Percentiles rank a stretch among this genome's conserved stretches.
phyloP scores from a whole-genome alignment of 1,140 invertebrate genomes.

The Calephelis nemesis region DNA sequence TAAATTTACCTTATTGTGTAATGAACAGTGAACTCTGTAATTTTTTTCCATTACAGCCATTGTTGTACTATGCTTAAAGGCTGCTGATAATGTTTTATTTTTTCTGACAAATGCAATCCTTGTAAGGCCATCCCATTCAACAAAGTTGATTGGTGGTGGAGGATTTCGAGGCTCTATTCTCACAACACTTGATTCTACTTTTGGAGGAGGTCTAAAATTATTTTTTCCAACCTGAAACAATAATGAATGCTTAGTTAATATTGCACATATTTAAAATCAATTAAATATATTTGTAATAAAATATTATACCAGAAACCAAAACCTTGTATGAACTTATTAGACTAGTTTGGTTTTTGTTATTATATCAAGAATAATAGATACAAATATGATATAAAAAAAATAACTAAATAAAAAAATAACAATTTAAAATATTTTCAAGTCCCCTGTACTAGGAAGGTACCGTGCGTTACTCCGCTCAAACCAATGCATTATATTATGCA shows the following conservation, averaged over 20 bases:
- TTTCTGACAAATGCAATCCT: constrained; percentile 97
- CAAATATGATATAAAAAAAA: no score
- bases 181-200: constrained; percentile 99
- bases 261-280: not conserved
- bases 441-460: no score
- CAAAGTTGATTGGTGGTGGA: constrained; percentile 96
- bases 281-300: not conserved
- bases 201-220: constrained; percentile 98
- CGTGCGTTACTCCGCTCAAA: no score
- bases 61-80: constrained; percentile 92
- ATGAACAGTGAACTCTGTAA: constrained; percentile 92
- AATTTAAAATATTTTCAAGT: no score
- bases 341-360: not conserved
- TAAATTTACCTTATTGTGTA: constrained; percentile 88
- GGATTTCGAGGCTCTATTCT: constrained; percentile 98
- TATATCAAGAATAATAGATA: no score
- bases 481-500: no score
- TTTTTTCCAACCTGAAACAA: constrained; percentile 93
- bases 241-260: constrained; percentile 1
- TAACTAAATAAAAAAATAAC: no score
- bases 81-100: constrained; percentile 94
- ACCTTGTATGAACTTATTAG: no score
- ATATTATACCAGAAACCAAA: no score
- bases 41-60: constrained; percentile 94
- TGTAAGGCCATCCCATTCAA: constrained; percentile 98